Percentiles rank a stretch among this genome's conserved stretches.
Evolutionary conservation across 1,140 invertebrate species (phyloP).

Genomic region (Gerris buenoi): DNA sequence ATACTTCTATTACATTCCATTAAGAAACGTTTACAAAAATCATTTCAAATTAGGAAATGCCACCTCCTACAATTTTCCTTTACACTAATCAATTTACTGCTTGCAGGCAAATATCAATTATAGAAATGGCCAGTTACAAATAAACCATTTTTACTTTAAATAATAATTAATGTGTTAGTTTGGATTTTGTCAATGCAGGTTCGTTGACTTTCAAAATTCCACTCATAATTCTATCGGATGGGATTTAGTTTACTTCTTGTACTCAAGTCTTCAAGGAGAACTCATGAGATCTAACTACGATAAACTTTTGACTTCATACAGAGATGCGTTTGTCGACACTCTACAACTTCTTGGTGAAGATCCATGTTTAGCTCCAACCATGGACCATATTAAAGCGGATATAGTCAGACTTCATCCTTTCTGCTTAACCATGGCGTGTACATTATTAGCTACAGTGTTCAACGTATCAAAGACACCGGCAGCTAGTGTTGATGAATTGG

Average conservation of each 20-base stretch:
- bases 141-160: no score
- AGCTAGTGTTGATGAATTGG: background rate
- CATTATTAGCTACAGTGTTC: background rate
- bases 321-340: background rate
- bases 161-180: no score
- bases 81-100: no score
- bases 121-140: no score
- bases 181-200: no score
- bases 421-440: background rate
- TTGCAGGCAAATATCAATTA: no score
- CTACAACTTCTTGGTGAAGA: background rate
- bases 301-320: background rate
- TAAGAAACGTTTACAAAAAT: no score
- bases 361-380: background rate
- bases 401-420: background rate
- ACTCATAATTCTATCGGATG: background rate
- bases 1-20: no score
- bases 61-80: no score
- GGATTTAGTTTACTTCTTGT: background rate
- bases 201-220: background rate
- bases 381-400: background rate
- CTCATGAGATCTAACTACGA: background rate
- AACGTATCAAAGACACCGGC: background rate
- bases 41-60: no score
- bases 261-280: background rate